Base-by-base conservation (phyloP, 2,888 invertebrate genomes). In the Drosophila fulvimacula region DNA sequence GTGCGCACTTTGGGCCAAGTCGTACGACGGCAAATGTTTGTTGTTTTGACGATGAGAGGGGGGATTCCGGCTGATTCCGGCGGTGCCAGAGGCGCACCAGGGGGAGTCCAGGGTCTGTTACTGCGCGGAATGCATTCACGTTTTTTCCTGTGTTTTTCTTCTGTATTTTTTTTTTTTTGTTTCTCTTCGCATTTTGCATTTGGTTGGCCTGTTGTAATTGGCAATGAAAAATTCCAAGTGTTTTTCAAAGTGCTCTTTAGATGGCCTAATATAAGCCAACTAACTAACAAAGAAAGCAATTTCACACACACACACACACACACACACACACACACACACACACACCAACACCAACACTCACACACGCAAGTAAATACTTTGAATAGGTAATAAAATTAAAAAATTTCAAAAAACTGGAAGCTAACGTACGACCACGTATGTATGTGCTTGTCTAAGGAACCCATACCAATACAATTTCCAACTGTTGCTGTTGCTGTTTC, bases 201-300 rank as follows among this genome's bases (percentile, higher is more conserved):
- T 60, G 61, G 60, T 39, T 65, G 51, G 73, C 62, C 62, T 65
- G 66, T 65, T 74, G 78, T 79, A 79, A 79, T 79, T 79, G 79
- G 81, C 79, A 79, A 72, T 79, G 78, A 79, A 78, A 79, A 79
- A 79, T 79, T 79, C 81, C 80, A 80, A 72, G 80, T 80, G 79
- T 79, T 80, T 79, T 80, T 80, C 77, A 73, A 81, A 79, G 70
- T 73, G 70, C 77, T 71, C 77, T 69, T 62, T 62, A 65, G 79
- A 52, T 79, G 73, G 73, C 59, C 77, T 63, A 76, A 79, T 79
- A 59, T 62, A 75, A 69, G 61, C 48, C 59, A 67, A 73, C 76
- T 59, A 66, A 72, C 52, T 41, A 60, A 66, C 76, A 79, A 79
- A 79, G 60, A 70, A 63, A 66, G 73, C 77, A 71, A 74, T 76